Evolutionary conservation across 2,113 vertebrate species (phyloP).

Genomic region (Nansenia antarctica): DNA sequence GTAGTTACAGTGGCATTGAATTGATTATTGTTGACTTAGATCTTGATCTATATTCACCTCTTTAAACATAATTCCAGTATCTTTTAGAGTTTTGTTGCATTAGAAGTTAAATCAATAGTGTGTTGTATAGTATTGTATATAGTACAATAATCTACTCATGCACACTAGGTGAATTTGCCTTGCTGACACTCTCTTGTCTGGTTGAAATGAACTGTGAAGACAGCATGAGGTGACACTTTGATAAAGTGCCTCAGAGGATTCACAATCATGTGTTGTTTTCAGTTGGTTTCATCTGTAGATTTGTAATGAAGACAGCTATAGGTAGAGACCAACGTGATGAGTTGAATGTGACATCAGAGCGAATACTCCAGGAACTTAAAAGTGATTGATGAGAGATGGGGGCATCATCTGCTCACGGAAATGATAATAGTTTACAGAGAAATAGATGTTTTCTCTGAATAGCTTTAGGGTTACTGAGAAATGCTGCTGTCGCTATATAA

Average conservation of each 20-base stretch:
- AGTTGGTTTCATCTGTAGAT: constrained; percentile 23
- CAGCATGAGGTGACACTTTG: not conserved
- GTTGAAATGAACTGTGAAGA: not conserved
- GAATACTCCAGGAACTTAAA: not conserved
- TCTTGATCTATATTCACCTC: too few relatives aligned
- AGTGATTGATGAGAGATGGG: constrained; percentile 18
- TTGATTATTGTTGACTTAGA: too few relatives aligned
- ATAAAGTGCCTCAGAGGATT: constrained; percentile 2
- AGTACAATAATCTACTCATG: not conserved
- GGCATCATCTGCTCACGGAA: constrained; percentile 17
- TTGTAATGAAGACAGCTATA: constrained; percentile 39
- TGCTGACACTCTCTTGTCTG: not conserved
- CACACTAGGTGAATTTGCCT: not conserved
- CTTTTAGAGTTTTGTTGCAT: not conserved
- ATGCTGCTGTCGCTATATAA: too few relatives aligned
- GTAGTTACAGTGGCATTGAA: too few relatives aligned
- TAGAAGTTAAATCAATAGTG: not conserved
- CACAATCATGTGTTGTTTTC: constrained; percentile 7
- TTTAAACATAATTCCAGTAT: too few relatives aligned
- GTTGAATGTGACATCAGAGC: constrained; percentile 39
- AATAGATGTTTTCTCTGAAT: not conserved
- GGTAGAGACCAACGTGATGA: constrained; percentile 39
- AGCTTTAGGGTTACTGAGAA: not conserved
- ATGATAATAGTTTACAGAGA: constrained; percentile 2
- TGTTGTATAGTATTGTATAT: not conserved